Evolutionary conservation across 2,113 vertebrate genomes (phyloP).

Genomic region (Neodon shergylaensis): DNA sequence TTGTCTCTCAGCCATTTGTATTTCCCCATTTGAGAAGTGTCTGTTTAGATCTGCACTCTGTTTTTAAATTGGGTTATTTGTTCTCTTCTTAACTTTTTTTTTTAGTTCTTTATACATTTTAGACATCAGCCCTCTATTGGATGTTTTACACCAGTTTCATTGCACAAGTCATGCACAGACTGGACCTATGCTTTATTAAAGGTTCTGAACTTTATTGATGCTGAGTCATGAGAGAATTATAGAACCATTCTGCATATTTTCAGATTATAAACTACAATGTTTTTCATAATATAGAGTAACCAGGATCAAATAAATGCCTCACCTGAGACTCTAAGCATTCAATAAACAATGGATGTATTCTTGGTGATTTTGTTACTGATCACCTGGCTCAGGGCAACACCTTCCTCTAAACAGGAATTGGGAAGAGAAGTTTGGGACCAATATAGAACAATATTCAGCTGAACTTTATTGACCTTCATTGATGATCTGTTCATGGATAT

Average conservation of each 20-base stretch:
- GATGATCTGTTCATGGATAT: background rate
- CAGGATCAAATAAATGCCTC: background rate
- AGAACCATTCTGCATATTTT: background rate
- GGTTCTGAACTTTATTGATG: background rate
- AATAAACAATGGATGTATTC: background rate
- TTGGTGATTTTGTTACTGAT: background rate
- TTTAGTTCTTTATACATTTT: background rate
- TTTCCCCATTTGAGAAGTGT: background rate
- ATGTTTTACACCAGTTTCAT: background rate
- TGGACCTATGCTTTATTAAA: background rate
- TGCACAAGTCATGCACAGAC: background rate
- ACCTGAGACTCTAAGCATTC: background rate
- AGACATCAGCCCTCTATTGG: background rate
- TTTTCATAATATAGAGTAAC: background rate
- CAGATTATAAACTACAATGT: background rate
- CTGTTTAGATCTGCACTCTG: background rate
- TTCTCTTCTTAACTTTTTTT: background rate
- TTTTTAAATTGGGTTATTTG: background rate
- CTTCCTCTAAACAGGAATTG: background rate
- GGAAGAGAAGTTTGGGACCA: background rate
- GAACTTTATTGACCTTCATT: background rate
- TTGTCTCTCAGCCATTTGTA: background rate
- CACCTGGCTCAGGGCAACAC: background rate
- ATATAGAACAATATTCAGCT: conserved; percentile 25
- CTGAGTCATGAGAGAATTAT: background rate